Conservation (phyloP, 2,113 vertebrate genomes). For the Piaya cayana region DNA sequence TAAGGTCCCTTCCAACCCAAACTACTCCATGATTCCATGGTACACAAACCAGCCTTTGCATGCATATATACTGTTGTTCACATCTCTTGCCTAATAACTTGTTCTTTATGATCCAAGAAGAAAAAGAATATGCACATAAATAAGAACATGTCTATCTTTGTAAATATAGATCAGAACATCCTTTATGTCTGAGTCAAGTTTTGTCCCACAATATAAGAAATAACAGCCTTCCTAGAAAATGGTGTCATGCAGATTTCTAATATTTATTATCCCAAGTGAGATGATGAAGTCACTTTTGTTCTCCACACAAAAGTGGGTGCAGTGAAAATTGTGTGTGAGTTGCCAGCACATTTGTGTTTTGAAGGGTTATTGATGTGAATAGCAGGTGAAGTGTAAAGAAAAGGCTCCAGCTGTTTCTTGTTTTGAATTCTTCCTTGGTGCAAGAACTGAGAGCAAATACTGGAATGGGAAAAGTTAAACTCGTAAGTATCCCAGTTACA, state of each 20-base stretch:
- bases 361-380: constrained; percentile 64
- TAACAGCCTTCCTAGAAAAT: not conserved
- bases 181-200: not conserved
- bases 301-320: constrained; percentile 13
- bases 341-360: constrained; percentile 45
- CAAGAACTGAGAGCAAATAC: constrained; percentile 36
- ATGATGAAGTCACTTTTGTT: constrained; percentile 44
- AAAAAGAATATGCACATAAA: not conserved
- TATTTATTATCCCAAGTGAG: constrained; percentile 27
- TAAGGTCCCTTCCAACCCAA: no score
- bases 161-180: not conserved
- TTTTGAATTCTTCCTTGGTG: constrained; percentile 45
- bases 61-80: not conserved
- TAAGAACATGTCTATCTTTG: not conserved
- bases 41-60: not conserved
- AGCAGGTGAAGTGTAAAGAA: constrained; percentile 59
- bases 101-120: not conserved
- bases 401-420: constrained; percentile 59
- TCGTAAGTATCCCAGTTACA: constrained; percentile 45
- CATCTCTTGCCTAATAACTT: not conserved
- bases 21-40: no score
- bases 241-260: constrained; percentile 8
- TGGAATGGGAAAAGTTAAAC: constrained; percentile 59
- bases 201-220: not conserved
- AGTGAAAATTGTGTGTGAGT: constrained; percentile 51